Percentiles rank a stretch among this genome's conserved stretches.
Evolutionary conservation across 2,888 invertebrate genomes (phyloP).

Genomic region (Gari tellinella): DNA sequence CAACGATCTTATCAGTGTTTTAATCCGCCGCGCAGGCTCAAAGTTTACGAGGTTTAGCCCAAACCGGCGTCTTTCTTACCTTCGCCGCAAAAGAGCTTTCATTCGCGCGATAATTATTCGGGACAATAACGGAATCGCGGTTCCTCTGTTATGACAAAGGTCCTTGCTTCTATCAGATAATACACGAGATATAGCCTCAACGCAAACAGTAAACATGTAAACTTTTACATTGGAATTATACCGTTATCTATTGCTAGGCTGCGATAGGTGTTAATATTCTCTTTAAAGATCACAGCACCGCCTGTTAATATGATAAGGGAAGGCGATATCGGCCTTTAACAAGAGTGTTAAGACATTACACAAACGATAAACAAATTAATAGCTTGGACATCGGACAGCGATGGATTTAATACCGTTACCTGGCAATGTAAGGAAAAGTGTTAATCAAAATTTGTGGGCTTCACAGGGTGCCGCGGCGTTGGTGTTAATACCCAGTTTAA

Average conservation of each 20-base stretch:
- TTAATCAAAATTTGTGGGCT: slow-evolving; percentile 9
- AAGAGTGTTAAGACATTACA: slow-evolving; percentile 47
- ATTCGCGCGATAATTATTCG: too few species aligned
- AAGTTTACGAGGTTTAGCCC: too few species aligned
- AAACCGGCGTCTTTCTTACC: too few species aligned
- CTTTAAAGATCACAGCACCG: slow-evolving; percentile 16
- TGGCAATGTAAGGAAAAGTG: slow-evolving; percentile 26
- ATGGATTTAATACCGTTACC: slow-evolving; percentile 37
- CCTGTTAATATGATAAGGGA: slow-evolving; percentile 35
- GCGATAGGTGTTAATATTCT: slow-evolving; percentile 29
- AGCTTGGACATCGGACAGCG: slow-evolving; percentile 26
- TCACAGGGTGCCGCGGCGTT: slow-evolving; percentile 22
- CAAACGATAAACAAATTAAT: slow-evolving; percentile 55
- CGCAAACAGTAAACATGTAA: slow-evolving; percentile 37
- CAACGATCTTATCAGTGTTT: too few species aligned
- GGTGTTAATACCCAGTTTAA: slow-evolving; percentile 36
- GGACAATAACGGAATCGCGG: too few species aligned
- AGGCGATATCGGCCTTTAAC: slow-evolving; percentile 19
- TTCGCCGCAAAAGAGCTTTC: too few species aligned
- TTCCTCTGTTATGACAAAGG: neutral
- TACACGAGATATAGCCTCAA: slow-evolving; percentile 21
- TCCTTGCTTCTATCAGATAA: slow-evolving; percentile 22
- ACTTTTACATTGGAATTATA: neutral
- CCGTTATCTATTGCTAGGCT: slow-evolving; percentile 13
- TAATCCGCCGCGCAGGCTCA: too few species aligned